Base-by-base conservation (phyloP, 1,140 invertebrate genomes). In the Drosophila setifemur region DNA sequence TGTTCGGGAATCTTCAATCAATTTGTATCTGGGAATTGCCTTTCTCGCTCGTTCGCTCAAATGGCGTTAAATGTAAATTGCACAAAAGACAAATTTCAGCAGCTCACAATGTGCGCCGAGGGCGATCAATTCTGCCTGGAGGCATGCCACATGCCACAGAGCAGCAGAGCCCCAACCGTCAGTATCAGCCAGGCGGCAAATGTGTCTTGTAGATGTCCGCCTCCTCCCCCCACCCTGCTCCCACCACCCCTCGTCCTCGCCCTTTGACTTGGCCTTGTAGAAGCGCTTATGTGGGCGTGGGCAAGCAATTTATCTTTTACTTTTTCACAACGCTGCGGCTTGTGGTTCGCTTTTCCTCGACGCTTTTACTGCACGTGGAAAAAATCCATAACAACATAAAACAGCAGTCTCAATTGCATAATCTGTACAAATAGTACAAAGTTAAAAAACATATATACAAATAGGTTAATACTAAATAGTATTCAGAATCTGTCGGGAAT, bases 41-140 rank as follows among this genome's bases (percentile, higher is more conserved):
- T 52, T 29, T 28, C 37, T 53, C 9, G 29, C 23, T 21, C 21
- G 23, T 35, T 43, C 39, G 66, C 72, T 60, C 73, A 82, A 83
- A 82, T 76, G 68, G 61, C 77, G 77, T 76, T 82, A 69, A 76
- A 77, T 82, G 72, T 49, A 68, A 82, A 78, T n/a, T 57, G 60
- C 21, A 61, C 16, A 54, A 44, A 52, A 61, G 74, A 77, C 74
- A 78, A 77, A 78, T 73, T 72, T 60, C 37, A 28, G 29, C 28
- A 25, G 28, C 82, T 82, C 77, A 68, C 60, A 57, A 49, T 57
- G 73, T 58, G 53, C 68, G 54, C 29, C 48, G 9, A 69, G 58
- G 61, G 69, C 77, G 77, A 82, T 82, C 82, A 82, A 81, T 81
- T 82, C 47, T 29, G 52, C 44, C 21, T 2, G 26, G 25, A 31